Conservation (phyloP, 2,888 invertebrate species). For the Eurois occulta region DNA sequence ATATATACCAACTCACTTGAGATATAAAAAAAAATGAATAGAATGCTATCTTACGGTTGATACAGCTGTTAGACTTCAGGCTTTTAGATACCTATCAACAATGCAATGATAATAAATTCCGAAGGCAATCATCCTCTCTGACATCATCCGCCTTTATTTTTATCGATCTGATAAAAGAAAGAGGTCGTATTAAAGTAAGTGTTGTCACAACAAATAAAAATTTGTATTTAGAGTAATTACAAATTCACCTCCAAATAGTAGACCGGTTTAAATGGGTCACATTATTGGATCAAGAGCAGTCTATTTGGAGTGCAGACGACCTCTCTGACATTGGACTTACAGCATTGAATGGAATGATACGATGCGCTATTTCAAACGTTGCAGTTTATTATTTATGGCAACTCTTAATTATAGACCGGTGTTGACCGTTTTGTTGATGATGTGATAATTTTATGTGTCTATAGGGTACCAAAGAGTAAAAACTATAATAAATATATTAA, state of each 20-base stretch:
- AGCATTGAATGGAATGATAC: conserved; percentile 54
- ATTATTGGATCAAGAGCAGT: conserved; percentile 79
- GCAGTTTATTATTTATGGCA: conserved; percentile 33
- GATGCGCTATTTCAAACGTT: conserved; percentile 39
- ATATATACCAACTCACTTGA: neutral
- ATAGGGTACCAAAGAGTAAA: too few relatives aligned
- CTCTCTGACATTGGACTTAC: conserved; percentile 75
- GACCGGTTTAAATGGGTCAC: conserved; percentile 72
- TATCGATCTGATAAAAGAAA: neutral
- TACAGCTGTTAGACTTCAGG: neutral
- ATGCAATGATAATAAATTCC: neutral
- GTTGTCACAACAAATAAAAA: conserved; percentile 13
- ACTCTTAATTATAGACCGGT: conserved; percentile 9
- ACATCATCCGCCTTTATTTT: neutral
- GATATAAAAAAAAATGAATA: neutral
- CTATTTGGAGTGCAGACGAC: conserved; percentile 75
- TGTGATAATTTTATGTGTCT: too few relatives aligned
- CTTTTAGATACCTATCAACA: neutral
- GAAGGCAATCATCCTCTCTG: neutral
- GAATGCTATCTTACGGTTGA: neutral
- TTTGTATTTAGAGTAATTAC: conserved; percentile 46
- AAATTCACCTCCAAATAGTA: conserved; percentile 53
- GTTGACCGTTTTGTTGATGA: conserved; percentile 10
- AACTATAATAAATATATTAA: too few relatives aligned
- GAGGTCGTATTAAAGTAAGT: neutral